A percentile compares a stretch with the other conserved stretches of the same genome.
phyloP scores from a whole-genome alignment of 2,797 vertebrate species.

The Taenioides sp. region DNA sequence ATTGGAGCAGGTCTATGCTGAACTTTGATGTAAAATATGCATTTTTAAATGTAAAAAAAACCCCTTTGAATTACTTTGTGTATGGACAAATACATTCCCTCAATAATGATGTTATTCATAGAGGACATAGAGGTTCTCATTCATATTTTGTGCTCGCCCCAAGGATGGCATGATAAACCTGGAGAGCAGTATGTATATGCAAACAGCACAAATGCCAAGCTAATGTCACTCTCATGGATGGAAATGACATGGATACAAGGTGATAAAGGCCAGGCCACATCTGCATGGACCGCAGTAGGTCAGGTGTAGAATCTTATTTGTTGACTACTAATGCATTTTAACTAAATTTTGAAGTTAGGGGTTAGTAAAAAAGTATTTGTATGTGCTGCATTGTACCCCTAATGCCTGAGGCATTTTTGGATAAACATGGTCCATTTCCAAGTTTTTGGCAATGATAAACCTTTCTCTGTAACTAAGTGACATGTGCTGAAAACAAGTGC shows the following conservation, averaged over 20 bases:
- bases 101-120: no score
- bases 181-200: conserved; percentile 27
- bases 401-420: conserved; percentile 22
- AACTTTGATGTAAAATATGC: no score
- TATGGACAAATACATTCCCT: no score
- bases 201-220: conserved; percentile 29
- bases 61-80: no score
- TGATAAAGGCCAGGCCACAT: conserved; percentile 2
- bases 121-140: conserved; percentile 3
- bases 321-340: background rate
- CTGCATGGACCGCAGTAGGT: background rate
- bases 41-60: no score
- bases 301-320: background rate
- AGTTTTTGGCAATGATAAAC: background rate
- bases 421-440: conserved; percentile 24
- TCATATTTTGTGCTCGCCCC: conserved; percentile 8
- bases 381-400: background rate
- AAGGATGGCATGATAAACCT: conserved; percentile 5
- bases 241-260: conserved; percentile 22
- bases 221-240: conserved; percentile 20
- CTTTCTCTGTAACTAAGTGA: conserved; percentile 14
- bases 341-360: background rate
- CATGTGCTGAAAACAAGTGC: conserved; percentile 17
- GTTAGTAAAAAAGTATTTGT: background rate
- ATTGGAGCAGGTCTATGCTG: no score